Evolutionary conservation across 2,113 vertebrate species (phyloP), one percentile per base, ranked within the genome.

Genomic region (Felis chaus): DNA sequence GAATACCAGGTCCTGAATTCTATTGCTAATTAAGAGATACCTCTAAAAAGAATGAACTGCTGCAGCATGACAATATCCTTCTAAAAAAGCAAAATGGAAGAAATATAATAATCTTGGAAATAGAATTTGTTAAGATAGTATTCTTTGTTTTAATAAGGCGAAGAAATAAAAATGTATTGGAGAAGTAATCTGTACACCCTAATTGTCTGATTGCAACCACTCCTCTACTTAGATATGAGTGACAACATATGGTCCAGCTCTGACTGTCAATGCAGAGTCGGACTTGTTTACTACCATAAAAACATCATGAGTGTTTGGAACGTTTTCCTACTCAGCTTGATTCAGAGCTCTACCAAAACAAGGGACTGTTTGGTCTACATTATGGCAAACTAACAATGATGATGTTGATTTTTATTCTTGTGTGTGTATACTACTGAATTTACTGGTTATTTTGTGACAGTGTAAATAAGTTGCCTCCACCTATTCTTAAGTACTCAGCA

Each of bases 301-400:
- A 89, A 92, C 45, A 82, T 68, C 14, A 16, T 39, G 73, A 93
- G 31, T 31, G 9, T 78, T 65, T 95, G 45, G 48, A 55, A 82
- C 11, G 25, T 65, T 82, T 71, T 92, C 36, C 74, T 69, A 29
- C 11, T 65, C 29, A 39, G 55, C 27, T 84, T 89, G 31, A 88
- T 80, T 92, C 74, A 91, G 71, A 95, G 36, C n/a, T 86, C 68
- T 89, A 33, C 19, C 55, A 86, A 96, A 96, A 92, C 4, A 94
- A 95, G 31, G 55, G 23, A 81, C 79, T 69, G n/a, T 95, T 95
- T 69, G 57, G 36, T 65, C 53, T 89, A 36, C 12, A 55, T n/a
- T 65, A 80, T 83, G 41, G 91, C 33, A 92, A 88, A 74, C 83
- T 91, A 50, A 88, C 50, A 87, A 53, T 68, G 74, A 39, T 27